Base-by-base conservation (phyloP, 2,888 invertebrate species). In the Zeuzera pyrina region DNA sequence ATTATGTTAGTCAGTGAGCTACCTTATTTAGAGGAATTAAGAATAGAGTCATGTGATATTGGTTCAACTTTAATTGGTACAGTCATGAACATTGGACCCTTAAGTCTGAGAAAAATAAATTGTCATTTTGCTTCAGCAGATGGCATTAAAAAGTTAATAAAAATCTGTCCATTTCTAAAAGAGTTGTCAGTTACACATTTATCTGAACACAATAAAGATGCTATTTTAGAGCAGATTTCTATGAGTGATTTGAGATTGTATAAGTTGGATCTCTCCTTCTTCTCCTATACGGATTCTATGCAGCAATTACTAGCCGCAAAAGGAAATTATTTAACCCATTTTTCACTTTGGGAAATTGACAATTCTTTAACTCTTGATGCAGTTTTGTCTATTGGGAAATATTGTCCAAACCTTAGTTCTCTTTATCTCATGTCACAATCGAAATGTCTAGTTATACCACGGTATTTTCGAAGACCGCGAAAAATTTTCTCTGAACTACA, bases 41-140 rank as follows among this genome's bases (percentile, higher is more conserved):
- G 65, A 30, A 79, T 84, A 30, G 84, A 84, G 48, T 83, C 84
- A 22, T 84, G 84, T 47, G 84, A 84, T 49, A 72, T 84, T 30
- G 84, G 83, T 13, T 74, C 84, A 0, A 83, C 81, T 3, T 58
- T 84, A 16, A 73, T 78, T 12, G 56, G 68, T n/a, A 62, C 73
- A 2, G 52, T 62, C 5, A 41, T 56, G 26, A 61, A 67, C 2
- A 66, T 79, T 32, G 76, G 73, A 10, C 79, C 83, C 0, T 55
- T 84, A 13, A 66, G 67, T 55, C 64, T 84, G 16, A 60, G 61
- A 26, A 84, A 79, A 59, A 71, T 83, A 1, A 83, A 79, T 35
- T 76, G 73, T 41, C 83, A 84, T 46, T 84, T 77, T 44, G 76
- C 74, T 16, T 77, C 83, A 15, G 73, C 72, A 4, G 70, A 70